Evolutionary conservation across 2,113 vertebrate genomes (phyloP).

Genomic region (Sclerurus mexicanus): DNA sequence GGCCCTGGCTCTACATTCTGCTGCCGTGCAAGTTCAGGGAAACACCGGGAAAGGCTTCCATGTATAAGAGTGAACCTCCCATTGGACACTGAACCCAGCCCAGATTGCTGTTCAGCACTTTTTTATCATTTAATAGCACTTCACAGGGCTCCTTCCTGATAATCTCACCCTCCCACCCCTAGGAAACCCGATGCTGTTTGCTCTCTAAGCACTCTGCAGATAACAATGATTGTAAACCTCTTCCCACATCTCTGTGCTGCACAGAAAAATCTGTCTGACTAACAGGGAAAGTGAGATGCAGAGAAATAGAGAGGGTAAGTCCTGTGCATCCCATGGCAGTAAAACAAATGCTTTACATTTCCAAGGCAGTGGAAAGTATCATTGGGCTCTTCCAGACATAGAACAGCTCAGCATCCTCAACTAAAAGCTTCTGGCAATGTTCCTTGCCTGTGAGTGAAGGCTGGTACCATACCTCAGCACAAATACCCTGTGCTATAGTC

Average conservation of each 20-base stretch:
- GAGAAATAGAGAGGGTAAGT: neutral
- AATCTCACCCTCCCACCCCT: neutral
- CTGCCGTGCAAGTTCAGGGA: neutral
- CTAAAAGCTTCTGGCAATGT: neutral
- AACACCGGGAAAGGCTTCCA: neutral
- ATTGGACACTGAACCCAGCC: neutral
- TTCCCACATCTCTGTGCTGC: neutral
- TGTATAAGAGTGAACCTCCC: accelerated
- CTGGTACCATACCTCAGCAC: neutral
- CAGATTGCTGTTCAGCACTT: neutral
- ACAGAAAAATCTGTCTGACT: neutral
- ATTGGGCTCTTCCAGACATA: neutral
- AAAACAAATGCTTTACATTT: neutral
- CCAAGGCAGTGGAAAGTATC: neutral
- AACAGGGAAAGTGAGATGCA: neutral
- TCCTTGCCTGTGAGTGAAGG: neutral
- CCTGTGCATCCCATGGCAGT: neutral
- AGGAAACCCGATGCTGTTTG: neutral
- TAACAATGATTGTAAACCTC: neutral
- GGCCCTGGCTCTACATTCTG: neutral
- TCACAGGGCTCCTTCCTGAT: neutral
- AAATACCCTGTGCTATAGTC: neutral
- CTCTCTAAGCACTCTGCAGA: neutral
- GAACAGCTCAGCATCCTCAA: neutral
- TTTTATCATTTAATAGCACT: neutral